Evolutionary conservation across 2,113 vertebrate species (phyloP).

Genomic region (Pardalotus punctatus): DNA sequence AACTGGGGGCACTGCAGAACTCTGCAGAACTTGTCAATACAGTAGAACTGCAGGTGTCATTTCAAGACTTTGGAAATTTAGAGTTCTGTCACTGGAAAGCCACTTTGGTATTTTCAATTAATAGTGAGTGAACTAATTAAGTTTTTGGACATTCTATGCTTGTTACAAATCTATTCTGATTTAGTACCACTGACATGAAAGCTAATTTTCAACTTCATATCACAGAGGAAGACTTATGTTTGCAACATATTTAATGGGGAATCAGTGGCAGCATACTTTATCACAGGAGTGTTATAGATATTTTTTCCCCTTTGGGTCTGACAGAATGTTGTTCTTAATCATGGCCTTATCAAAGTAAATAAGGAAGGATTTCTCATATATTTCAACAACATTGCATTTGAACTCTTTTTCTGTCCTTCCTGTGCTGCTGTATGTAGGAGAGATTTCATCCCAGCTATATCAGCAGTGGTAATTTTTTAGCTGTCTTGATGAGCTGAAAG

Average conservation of each 20-base stretch:
- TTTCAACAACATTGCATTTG: background rate
- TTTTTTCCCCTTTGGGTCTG: background rate
- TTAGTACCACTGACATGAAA: background rate
- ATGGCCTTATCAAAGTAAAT: background rate
- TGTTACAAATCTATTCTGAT: background rate
- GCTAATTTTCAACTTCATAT: constrained; percentile 1
- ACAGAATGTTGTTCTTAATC: background rate
- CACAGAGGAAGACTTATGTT: background rate
- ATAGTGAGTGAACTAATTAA: background rate
- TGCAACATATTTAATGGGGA: background rate
- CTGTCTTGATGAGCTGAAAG: background rate
- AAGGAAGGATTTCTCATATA: background rate
- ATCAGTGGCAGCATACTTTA: background rate
- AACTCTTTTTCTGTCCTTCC: background rate
- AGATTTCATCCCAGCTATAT: background rate
- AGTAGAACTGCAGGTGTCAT: background rate
- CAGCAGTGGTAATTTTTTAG: background rate
- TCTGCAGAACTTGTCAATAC: background rate
- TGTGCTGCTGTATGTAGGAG: background rate
- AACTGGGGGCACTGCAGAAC: background rate
- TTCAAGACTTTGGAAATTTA: background rate
- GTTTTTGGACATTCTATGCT: background rate
- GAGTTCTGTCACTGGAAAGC: background rate
- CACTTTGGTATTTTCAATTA: constrained; percentile 2
- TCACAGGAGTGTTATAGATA: background rate